Conservation (phyloP, 2,113 vertebrate species). For the Chloropsis hardwickii region DNA sequence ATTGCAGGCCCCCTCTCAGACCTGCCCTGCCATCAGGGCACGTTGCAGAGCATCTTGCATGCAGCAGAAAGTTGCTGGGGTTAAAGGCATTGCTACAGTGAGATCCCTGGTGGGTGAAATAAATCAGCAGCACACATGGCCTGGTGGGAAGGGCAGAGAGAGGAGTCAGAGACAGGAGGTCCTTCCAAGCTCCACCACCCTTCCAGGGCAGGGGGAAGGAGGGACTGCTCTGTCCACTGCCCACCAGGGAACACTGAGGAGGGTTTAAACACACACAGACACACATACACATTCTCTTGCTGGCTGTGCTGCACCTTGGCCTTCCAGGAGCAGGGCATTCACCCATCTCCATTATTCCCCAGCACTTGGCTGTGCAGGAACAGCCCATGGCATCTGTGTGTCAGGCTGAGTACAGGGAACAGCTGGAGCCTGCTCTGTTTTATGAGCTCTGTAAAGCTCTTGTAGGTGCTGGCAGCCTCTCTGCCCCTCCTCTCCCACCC, state of each 20-base stretch:
- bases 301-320: neutral
- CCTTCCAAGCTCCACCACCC: neutral
- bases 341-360: neutral
- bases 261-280: neutral
- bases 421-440: neutral
- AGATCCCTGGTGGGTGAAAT: neutral
- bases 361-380: neutral
- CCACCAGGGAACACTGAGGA: neutral
- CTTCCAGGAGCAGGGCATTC: neutral
- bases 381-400: neutral
- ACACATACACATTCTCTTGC: neutral
- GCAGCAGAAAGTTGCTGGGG: neutral
- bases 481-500: neutral
- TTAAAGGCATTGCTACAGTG: neutral
- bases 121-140: neutral
- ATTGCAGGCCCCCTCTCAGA: neutral
- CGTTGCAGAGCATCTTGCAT: neutral
- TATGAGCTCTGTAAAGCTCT: neutral
- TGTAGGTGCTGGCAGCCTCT: neutral
- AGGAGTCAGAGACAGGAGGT: neutral
- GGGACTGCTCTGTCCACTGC: fast-evolving
- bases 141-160: neutral
- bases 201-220: neutral
- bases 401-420: neutral
- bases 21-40: neutral